These are phyloP conservation scores for Aethina tumida DNA, from an alignment of 1,140 invertebrate genomes.

Conservation along the genomic window DNA sequence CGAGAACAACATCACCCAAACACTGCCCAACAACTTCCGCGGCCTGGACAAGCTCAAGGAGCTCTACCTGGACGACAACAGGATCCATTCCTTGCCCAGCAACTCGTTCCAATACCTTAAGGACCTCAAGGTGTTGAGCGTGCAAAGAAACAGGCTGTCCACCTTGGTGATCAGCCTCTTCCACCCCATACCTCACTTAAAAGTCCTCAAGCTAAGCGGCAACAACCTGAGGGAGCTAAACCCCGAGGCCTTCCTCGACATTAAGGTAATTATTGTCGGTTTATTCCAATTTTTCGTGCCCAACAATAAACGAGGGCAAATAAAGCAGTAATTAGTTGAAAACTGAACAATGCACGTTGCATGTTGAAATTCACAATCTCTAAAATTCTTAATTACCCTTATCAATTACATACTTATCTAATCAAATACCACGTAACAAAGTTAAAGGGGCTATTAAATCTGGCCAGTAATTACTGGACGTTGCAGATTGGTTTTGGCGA, in stretches of 20 bases:
- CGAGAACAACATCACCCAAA: conserved; percentile 63
- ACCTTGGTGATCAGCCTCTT: conserved; percentile 58
- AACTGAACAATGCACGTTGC: too few species aligned
- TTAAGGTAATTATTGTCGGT: conserved; percentile 40
- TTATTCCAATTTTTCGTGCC: too few species aligned
- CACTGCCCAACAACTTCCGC: conserved; percentile 74
- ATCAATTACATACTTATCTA: too few species aligned
- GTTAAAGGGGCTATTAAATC: too few species aligned
- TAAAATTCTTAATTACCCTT: too few species aligned
- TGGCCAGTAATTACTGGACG: too few species aligned
- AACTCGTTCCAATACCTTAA: conserved; percentile 61
- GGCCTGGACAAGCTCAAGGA: conserved; percentile 66
- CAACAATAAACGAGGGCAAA: too few species aligned
- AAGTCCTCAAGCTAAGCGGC: conserved; percentile 59
- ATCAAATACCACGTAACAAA: too few species aligned
- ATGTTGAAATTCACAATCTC: too few species aligned
- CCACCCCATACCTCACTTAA: conserved; percentile 54
- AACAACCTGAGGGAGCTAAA: conserved; percentile 61
- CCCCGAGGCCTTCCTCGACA: conserved; percentile 68
- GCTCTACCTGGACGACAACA: conserved; percentile 78
- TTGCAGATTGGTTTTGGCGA: too few species aligned
- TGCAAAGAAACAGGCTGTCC: conserved; percentile 59
- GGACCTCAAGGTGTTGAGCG: conserved; percentile 53
- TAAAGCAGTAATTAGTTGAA: too few species aligned
- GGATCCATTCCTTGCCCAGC: conserved; percentile 58